Percentiles rank a stretch among this genome's conserved stretches.
These are phyloP conservation scores for Hylomyscus alleni DNA, from an alignment of 2,797 vertebrate species.

Conservation along the genomic window DNA sequence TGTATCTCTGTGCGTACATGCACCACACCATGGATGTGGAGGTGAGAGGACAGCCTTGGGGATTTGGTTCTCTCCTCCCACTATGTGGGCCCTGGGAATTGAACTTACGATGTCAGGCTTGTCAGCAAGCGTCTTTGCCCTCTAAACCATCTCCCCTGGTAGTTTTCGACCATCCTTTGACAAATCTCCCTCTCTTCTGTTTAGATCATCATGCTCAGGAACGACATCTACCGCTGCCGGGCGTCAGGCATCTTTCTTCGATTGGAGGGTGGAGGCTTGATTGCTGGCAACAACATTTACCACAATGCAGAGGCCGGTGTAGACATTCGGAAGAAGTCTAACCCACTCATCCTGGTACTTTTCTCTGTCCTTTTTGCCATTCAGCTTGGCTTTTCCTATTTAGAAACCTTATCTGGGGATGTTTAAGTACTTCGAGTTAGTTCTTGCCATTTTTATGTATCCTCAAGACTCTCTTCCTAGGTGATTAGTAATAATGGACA, in stretches of 20 bases:
- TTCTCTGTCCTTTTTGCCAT: background rate
- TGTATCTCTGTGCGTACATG: background rate
- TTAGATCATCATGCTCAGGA: slow-evolving; percentile 95
- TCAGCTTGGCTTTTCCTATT: background rate
- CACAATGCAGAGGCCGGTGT: slow-evolving; percentile 94
- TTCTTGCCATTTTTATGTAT: background rate
- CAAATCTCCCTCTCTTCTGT: background rate
- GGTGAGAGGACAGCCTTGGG: background rate
- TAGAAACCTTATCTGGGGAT: slow-evolving; percentile 12
- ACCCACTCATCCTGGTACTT: slow-evolving; percentile 93
- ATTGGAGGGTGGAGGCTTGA: slow-evolving; percentile 93
- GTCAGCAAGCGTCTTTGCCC: background rate
- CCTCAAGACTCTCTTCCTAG: background rate
- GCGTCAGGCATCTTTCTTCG: slow-evolving; percentile 94
- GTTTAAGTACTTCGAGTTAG: background rate
- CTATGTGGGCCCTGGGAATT: background rate
- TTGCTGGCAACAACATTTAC: slow-evolving; percentile 94
- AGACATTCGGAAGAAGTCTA: slow-evolving; percentile 94
- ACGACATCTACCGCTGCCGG: slow-evolving; percentile 93
- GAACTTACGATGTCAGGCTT: background rate
- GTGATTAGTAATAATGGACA: background rate
- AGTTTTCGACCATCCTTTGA: slow-evolving; percentile 6
- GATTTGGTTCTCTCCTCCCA: background rate
- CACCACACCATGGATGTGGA: background rate
- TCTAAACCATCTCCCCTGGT: background rate